Base-by-base conservation (phyloP, 2,113 vertebrate genomes). In the Datnioides undecimradiatus region DNA sequence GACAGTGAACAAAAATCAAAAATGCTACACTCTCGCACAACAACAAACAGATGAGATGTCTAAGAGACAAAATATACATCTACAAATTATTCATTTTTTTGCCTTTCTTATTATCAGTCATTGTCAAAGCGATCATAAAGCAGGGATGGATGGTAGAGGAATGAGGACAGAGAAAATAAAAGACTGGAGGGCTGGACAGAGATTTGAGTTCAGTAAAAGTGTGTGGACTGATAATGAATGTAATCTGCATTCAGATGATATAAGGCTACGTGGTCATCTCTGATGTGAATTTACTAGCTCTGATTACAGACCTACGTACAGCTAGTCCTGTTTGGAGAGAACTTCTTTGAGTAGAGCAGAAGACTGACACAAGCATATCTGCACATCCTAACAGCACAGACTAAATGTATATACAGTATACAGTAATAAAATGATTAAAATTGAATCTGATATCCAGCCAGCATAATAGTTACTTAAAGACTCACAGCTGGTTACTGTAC, bases 241-340 rank as follows among this genome's bases (percentile, higher is more conserved):
- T 65, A 85, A 87, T 90, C 82, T 90, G 76, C 89, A 91, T 91
- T 90, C 87, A 91, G 79, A 90, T 87, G 51, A 88, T 73, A 79
- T 82, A 62, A 70, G 71, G 29, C 58, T 40, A 25, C 71, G 51
- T 74, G 85, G 73, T 71, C 85, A 79, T 87, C 48, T 41, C 72
- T 89, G 43, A 70, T 71, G 67, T 85, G 76, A 82, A 80, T 84
- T 72, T 48, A 52, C 43, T 33, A 45, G 38, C 58, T 80, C 57
- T 84, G 73, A 80, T 80, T 80, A 76, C 36, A 64, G 3, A 59
- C 41, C 21, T 54, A 73, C 41, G 13, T 54, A 73, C 16, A 40
- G 23, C 8, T 7, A 10, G 6, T 43, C 27, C 23, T 71, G 43
- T 85, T 76, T 70, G 73, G 12, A 65, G n/a, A 66, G 29, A 68